Percentiles rank a stretch among this genome's conserved stretches.
phyloP scores from a whole-genome alignment of 2,888 invertebrate genomes.

The Pseudococcus jackbeardsleyi region DNA sequence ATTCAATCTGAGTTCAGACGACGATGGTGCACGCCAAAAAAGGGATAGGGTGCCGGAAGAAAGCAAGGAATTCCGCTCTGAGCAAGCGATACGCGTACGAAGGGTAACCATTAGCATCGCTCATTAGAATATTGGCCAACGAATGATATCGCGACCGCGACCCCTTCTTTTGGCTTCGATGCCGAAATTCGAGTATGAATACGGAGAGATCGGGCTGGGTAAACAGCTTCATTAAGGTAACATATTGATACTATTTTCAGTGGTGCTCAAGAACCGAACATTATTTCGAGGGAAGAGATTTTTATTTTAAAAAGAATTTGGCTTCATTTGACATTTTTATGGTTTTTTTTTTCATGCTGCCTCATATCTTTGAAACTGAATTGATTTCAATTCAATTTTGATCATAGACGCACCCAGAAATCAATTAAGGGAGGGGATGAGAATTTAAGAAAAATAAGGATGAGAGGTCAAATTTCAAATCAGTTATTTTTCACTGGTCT shows the following conservation, averaged over 20 bases:
- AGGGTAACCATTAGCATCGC: neutral
- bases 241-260: slow-evolving; percentile 7
- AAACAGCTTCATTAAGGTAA: slow-evolving; percentile 30
- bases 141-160: neutral
- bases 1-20: slow-evolving; percentile 42
- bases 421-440: too few species aligned
- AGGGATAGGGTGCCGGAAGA: neutral
- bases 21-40: neutral
- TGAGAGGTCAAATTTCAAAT: too few species aligned
- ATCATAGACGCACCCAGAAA: too few species aligned
- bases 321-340: too few species aligned
- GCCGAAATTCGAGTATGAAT: neutral
- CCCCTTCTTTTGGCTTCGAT: neutral
- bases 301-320: too few species aligned
- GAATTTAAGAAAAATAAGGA: too few species aligned
- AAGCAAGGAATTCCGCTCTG: neutral
- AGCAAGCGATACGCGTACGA: neutral
- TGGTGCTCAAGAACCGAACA: neutral
- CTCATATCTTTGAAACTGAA: too few species aligned
- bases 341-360: too few species aligned
- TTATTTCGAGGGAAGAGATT: too few species aligned
- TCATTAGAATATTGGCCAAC: slow-evolving; percentile 29
- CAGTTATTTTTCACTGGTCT: too few species aligned
- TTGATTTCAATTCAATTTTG: too few species aligned
- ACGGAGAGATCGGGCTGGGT: neutral